phyloP scores from a whole-genome alignment of 2,888 invertebrate genomes.

The Cistogaster globosa region DNA sequence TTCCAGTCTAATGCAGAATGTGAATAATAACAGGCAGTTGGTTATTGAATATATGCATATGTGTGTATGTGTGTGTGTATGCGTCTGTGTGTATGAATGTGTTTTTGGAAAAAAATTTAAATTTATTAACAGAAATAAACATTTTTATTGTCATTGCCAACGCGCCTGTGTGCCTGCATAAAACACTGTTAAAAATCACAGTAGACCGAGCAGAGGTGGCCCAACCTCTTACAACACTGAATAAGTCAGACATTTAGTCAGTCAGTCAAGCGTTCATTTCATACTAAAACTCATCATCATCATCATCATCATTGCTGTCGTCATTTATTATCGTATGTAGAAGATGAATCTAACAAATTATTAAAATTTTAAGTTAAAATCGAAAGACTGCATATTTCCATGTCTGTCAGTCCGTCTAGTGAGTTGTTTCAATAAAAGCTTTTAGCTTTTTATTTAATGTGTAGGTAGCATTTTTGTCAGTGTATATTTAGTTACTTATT shows the following conservation, averaged over 20 bases:
- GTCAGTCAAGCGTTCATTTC: slow-evolving; percentile 58
- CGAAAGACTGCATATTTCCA: background rate
- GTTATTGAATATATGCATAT: slow-evolving; percentile 6
- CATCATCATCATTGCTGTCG: background rate
- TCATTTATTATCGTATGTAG: too few species aligned
- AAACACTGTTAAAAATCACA: slow-evolving; percentile 47
- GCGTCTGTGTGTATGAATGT: too few species aligned
- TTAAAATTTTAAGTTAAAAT: slow-evolving; percentile 14
- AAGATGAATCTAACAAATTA: background rate
- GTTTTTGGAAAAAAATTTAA: slow-evolving; percentile 25
- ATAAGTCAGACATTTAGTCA: slow-evolving; percentile 44
- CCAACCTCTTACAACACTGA: slow-evolving; percentile 34
- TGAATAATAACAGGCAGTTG: slow-evolving; percentile 9
- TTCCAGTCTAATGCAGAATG: slow-evolving; percentile 38
- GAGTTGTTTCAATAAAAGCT: slow-evolving; percentile 1
- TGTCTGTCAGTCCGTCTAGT: background rate
- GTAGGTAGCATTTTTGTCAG: slow-evolving; percentile 8
- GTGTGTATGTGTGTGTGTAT: background rate
- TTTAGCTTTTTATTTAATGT: slow-evolving; percentile 14
- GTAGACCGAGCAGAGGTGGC: slow-evolving; percentile 21
- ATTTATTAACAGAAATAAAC: slow-evolving; percentile 33
- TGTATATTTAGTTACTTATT: background rate
- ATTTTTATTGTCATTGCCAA: slow-evolving; percentile 71
- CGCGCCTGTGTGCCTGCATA: slow-evolving; percentile 69
- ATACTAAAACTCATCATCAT: slow-evolving; percentile 33